Evolutionary conservation across 1,140 invertebrate genomes (phyloP).

Genomic region (Microplitis mediator): DNA sequence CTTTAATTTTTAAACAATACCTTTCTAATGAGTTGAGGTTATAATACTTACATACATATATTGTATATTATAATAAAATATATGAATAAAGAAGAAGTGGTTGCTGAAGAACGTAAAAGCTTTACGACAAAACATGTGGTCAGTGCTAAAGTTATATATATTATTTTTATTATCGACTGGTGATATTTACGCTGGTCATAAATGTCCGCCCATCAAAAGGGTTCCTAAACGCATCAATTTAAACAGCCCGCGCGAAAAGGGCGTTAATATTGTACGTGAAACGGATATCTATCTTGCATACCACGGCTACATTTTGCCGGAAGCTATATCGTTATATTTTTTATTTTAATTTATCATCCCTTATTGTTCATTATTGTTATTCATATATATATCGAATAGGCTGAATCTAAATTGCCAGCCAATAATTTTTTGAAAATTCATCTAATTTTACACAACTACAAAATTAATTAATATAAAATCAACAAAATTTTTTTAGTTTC

Average conservation of each 20-base stretch:
- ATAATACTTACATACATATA: conserved; percentile 30
- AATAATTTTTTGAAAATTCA: too few relatives aligned
- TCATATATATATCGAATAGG: background rate
- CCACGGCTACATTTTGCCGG: conserved; percentile 48
- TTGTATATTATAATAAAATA: background rate
- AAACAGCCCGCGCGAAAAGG: conserved; percentile 52
- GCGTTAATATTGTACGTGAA: conserved; percentile 60
- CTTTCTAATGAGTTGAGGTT: background rate
- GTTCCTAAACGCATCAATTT: conserved; percentile 62
- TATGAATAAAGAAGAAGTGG: background rate
- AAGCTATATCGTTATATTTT: background rate
- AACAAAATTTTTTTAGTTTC: too few relatives aligned
- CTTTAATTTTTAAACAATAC: background rate
- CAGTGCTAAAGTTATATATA: conserved; percentile 37
- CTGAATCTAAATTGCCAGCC: background rate
- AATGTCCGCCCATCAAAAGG: conserved; percentile 60
- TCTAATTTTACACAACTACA: too few relatives aligned
- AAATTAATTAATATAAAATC: too few relatives aligned
- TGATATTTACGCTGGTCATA: conserved; percentile 59
- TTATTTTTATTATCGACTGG: conserved; percentile 24
- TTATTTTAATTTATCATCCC: background rate
- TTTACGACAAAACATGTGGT: conserved; percentile 50
- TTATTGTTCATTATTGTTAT: background rate
- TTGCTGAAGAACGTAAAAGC: background rate
- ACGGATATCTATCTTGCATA: conserved; percentile 62